phyloP scores from a whole-genome alignment of 2,797 vertebrate species.

The Ceyx erithaca region DNA sequence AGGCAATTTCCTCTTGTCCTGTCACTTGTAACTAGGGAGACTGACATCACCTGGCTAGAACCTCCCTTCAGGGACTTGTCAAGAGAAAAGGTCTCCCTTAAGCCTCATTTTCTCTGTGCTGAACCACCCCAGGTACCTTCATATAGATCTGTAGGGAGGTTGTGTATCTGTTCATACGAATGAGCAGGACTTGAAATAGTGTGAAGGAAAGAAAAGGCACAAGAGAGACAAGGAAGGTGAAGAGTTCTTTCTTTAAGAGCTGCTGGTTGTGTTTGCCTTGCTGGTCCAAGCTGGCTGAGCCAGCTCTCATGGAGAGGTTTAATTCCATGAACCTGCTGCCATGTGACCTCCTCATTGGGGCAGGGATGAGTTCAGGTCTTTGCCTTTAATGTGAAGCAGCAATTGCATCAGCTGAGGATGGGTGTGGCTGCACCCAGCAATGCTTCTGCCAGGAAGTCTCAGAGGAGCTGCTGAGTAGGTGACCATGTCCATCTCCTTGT shows the following conservation, averaged over 20 bases:
- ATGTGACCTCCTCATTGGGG: rapidly evolving
- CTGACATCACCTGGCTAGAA: neutral
- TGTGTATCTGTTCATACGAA: neutral
- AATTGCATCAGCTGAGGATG: neutral
- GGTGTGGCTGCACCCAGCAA: neutral
- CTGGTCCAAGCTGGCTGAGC: neutral
- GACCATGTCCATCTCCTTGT: neutral
- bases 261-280: neutral
- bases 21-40: neutral
- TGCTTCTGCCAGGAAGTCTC: neutral
- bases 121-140: neutral
- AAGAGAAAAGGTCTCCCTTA: neutral
- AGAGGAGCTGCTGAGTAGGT: neutral
- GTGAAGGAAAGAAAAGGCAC: neutral
- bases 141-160: neutral
- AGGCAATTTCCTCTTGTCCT: neutral
- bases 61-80: neutral
- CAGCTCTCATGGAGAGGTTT: neutral
- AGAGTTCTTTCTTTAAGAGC: neutral
- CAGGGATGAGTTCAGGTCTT: neutral
- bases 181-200: neutral
- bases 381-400: neutral
- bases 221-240: neutral
- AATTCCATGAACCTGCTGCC: neutral
- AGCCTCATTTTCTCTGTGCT: neutral